Percentiles rank a stretch among this genome's conserved stretches.
Evolutionary conservation across 1,140 invertebrate species (phyloP).

Genomic region (Oryctes rhinoceros): DNA sequence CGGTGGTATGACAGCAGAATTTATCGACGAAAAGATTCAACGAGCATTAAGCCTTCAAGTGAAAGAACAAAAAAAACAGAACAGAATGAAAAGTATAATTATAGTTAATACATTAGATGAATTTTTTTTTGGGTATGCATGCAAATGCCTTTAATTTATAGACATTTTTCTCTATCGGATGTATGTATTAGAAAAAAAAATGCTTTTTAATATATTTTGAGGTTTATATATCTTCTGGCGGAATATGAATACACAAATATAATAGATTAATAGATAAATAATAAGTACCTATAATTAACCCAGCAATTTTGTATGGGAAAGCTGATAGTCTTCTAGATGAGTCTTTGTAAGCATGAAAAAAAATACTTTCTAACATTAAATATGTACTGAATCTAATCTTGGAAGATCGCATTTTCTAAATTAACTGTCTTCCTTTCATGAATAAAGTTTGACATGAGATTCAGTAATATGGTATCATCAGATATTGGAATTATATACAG

Average conservation of each 20-base stretch:
- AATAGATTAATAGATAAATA: background rate
- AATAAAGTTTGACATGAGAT: too few relatives aligned
- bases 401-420: too few relatives aligned
- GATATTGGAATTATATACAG: too few relatives aligned
- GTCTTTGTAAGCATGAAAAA: too few relatives aligned
- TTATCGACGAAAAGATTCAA: background rate
- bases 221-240: background rate
- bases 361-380: too few relatives aligned
- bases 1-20: background rate
- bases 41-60: background rate
- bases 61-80: background rate
- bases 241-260: background rate
- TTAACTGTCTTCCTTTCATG: too few relatives aligned
- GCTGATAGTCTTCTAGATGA: too few relatives aligned
- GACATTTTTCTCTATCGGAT: background rate
- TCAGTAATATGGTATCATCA: too few relatives aligned
- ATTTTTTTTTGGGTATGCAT: conserved; percentile 1
- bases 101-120: conserved; percentile 2
- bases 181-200: background rate
- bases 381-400: too few relatives aligned
- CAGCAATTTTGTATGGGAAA: too few relatives aligned
- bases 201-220: background rate
- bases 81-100: background rate
- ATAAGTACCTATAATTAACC: too few relatives aligned
- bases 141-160: background rate